Evolutionary conservation across 2,888 invertebrate genomes (phyloP).

Genomic region (Operophtera brumata): DNA sequence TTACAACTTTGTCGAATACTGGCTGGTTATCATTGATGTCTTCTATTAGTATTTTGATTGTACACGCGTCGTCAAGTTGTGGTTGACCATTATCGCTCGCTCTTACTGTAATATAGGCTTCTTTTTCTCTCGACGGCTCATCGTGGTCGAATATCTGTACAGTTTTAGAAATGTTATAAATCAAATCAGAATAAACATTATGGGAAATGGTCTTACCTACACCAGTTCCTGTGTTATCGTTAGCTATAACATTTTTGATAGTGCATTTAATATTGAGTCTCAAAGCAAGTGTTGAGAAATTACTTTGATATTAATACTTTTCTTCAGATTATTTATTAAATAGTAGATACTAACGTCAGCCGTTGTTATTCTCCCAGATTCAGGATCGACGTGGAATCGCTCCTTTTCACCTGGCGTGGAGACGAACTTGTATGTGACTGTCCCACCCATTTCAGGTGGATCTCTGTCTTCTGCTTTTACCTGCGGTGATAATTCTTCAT

Average conservation of each 20-base stretch:
- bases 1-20: conserved; percentile 89
- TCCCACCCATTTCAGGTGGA: conserved; percentile 87
- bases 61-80: conserved; percentile 94
- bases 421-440: conserved; percentile 91
- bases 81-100: conserved; percentile 96
- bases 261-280: neutral
- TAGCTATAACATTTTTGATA: conserved; percentile 16
- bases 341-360: conserved; percentile 76
- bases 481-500: conserved; percentile 50
- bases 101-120: conserved; percentile 91
- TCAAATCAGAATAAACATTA: conserved; percentile 4
- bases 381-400: conserved; percentile 89
- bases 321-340: neutral
- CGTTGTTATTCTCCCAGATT: conserved; percentile 88
- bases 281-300: too few relatives aligned
- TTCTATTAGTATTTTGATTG: conserved; percentile 92
- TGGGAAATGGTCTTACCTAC: conserved; percentile 36
- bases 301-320: neutral
- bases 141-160: conserved; percentile 91
- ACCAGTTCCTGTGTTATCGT: conserved; percentile 34
- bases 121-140: conserved; percentile 91
- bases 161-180: conserved; percentile 23
- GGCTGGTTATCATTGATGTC: conserved; percentile 97
- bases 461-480: conserved; percentile 88
- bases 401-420: conserved; percentile 86